Evolutionary conservation across 2,888 invertebrate genomes (phyloP).

Genomic region (Lamellibrachia columna): DNA sequence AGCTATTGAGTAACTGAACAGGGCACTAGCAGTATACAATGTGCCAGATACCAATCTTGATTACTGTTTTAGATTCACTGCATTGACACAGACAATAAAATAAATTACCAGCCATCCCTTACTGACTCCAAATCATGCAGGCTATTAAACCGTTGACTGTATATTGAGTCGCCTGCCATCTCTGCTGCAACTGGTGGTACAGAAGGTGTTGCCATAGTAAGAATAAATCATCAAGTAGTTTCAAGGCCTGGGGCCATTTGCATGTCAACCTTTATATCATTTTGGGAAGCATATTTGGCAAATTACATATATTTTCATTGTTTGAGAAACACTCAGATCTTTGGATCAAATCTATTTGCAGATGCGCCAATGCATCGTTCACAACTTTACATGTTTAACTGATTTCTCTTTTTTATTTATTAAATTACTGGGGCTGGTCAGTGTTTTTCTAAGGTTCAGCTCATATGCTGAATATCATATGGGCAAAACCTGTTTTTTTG

Average conservation of each 20-base stretch:
- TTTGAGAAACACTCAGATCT: neutral
- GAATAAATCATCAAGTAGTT: neutral
- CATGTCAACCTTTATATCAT: neutral
- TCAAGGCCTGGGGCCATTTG: neutral
- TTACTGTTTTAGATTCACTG: neutral
- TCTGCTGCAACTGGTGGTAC: neutral
- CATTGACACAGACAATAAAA: neutral
- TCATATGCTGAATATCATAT: too few relatives aligned
- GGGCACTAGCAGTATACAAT: neutral
- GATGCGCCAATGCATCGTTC: neutral
- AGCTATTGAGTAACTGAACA: neutral
- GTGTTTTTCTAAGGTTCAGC: too few relatives aligned
- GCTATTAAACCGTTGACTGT: neutral
- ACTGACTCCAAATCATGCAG: neutral
- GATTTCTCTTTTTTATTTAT: too few relatives aligned
- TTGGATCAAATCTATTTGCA: neutral
- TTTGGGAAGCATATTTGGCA: too few relatives aligned
- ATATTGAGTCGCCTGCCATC: neutral
- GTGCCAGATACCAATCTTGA: neutral
- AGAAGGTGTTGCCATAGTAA: neutral
- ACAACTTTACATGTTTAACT: too few relatives aligned
- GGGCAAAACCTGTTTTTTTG: too few relatives aligned
- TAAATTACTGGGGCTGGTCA: too few relatives aligned
- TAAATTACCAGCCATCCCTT: neutral
- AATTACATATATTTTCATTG: too few relatives aligned